Base-by-base conservation (phyloP, 2,113 vertebrate species). In the Platysternon megacephalum region DNA sequence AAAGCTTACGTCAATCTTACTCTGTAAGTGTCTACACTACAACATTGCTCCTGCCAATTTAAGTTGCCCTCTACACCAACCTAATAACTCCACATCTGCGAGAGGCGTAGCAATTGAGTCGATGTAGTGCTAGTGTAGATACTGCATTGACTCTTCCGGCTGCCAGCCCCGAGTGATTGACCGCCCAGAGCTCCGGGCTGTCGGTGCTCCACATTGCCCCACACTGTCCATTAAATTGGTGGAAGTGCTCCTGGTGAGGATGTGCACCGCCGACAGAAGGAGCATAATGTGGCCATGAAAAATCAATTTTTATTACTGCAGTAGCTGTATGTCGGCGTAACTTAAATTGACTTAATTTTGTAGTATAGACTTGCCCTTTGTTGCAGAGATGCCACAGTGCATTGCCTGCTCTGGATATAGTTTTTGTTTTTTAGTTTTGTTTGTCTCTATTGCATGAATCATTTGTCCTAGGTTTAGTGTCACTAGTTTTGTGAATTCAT, bases 401-500 rank as follows among this genome's bases (percentile, higher is more conserved):
- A 58, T 29, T 49, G 35, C 84, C 48, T 92, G 46, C 42, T 87
- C 48, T 82, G 35, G n/a, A 78, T 29, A 21, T 84, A 46, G 10
- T n/a, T 39, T 65, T 53, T 48, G 80, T 88, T 26, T 5, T 46
- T 87, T 85, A 93, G 79, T 52, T 92, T 88, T 81, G 81, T 81
- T 88, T n/a, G 44, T 91, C 28, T 52, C 81, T 55, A 85, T 93
- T 65, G 87, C 56, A 92, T 93, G 89, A 97, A 96, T 97, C 93
- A 86, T 56, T 91, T 86, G n/a, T 39, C 35, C 35, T 29, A 92
- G 65, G 65, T 82, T 93, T 90, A 95, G 49, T 81, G 91, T 93
- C 96, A 96, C 26, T 58, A 90, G 85, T 52, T 82, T 93, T 93
- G 89, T 8, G 48, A 93, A 96, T 95, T 86, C 85, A 96, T 92